phyloP scores from a whole-genome alignment of 2,797 vertebrate genomes.

The Cephalopachus bancanus region DNA sequence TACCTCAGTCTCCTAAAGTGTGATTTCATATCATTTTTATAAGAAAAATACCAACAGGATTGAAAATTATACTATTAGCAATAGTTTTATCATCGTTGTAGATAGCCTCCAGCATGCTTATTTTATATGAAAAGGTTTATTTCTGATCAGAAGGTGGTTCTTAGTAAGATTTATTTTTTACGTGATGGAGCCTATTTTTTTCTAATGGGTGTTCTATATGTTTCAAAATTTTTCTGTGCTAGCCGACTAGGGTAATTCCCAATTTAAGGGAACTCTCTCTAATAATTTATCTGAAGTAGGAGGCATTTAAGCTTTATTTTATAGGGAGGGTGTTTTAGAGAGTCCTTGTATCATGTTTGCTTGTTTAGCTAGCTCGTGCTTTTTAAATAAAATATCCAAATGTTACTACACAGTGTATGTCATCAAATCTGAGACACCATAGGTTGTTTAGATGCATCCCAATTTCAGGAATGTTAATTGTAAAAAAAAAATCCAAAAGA shows the following conservation, averaged over 20 bases:
- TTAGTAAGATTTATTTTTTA: conserved; percentile 47
- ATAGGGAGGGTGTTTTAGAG: neutral
- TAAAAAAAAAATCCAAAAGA: neutral
- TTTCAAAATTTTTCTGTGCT: conserved; percentile 54
- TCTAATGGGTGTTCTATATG: neutral
- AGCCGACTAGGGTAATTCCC: neutral
- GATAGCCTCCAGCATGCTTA: neutral
- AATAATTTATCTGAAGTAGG: neutral
- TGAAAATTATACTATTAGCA: neutral
- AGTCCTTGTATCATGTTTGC: neutral
- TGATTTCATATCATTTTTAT: neutral
- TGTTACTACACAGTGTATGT: conserved; percentile 40
- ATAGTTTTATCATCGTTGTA: neutral
- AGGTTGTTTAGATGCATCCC: conserved; percentile 31
- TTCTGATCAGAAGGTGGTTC: conserved; percentile 7
- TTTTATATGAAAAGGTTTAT: conserved; percentile 3
- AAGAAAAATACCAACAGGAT: neutral
- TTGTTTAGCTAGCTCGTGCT: conserved; percentile 49
- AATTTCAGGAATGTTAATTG: conserved; percentile 58
- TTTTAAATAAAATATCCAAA: conserved; percentile 52
- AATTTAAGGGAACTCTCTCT: conserved; percentile 32
- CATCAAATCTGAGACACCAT: neutral
- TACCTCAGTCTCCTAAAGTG: too few species aligned
- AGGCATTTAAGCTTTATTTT: conserved; percentile 38
- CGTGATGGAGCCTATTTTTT: neutral